These are phyloP conservation scores for Synergus umbraculus DNA, from an alignment of 2,888 invertebrate genomes.

Conservation along the genomic window DNA sequence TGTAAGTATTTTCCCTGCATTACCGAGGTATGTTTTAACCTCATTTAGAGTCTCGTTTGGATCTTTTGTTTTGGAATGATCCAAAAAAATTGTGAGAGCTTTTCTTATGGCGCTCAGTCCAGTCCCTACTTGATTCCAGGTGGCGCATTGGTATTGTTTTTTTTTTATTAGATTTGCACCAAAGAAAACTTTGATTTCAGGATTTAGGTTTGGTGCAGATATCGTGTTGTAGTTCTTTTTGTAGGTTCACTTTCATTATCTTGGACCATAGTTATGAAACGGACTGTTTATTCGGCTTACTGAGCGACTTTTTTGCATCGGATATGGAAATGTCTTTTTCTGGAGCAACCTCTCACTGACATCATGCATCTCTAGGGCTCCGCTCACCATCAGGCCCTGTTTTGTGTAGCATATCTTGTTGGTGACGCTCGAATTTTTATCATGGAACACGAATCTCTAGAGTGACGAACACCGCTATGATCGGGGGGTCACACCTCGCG, in stretches of 20 bases:
- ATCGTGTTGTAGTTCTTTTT: background rate
- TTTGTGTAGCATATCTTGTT: background rate
- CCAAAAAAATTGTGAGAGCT: background rate
- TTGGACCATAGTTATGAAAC: background rate
- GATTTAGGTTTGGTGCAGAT: background rate
- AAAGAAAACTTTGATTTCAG: conserved; percentile 30
- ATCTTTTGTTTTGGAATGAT: background rate
- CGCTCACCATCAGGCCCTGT: background rate
- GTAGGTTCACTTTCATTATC: background rate
- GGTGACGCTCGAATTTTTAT: background rate
- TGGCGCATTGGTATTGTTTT: conserved; percentile 7
- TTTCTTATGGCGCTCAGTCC: conserved; percentile 10
- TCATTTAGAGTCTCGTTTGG: background rate
- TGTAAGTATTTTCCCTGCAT: conserved; percentile 15
- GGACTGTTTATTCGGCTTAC: background rate
- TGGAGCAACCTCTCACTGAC: background rate
- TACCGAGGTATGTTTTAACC: background rate
- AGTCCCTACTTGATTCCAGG: conserved; percentile 22
- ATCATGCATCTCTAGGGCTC: background rate
- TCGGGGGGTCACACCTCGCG: too few relatives aligned
- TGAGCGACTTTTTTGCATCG: background rate
- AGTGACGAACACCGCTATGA: background rate
- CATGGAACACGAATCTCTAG: background rate
- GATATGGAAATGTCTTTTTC: too few relatives aligned
- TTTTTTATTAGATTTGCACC: background rate